phyloP scores from a whole-genome alignment of 2,113 vertebrate species.

The Prochilodus magdalenae region DNA sequence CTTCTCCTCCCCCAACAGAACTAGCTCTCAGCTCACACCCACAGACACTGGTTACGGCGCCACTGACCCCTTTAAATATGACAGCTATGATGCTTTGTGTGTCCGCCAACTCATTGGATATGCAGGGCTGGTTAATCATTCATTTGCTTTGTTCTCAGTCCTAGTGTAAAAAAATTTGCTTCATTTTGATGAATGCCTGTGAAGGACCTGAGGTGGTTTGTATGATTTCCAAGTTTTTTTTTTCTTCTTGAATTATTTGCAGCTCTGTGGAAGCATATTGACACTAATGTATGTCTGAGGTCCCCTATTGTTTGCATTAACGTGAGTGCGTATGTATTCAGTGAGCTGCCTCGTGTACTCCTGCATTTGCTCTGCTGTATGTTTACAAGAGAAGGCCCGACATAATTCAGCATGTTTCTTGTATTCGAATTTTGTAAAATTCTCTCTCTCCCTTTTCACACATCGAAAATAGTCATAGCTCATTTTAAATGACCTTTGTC shows the following conservation, averaged over 20 bases:
- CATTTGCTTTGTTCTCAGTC: constrained; percentile 41
- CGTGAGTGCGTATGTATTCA: constrained; percentile 17
- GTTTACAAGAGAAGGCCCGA: constrained; percentile 33
- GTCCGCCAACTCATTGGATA: constrained; percentile 50
- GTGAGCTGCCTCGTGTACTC: not conserved
- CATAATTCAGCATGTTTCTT: not conserved
- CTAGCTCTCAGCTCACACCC: constrained; percentile 82
- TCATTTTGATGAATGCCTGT: constrained; percentile 28
- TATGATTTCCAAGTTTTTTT: constrained; percentile 13
- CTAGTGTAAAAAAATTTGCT: constrained; percentile 31
- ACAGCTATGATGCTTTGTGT: constrained; percentile 38
- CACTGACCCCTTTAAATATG: constrained; percentile 69
- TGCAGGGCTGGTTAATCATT: constrained; percentile 46
- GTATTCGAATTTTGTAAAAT: too few species aligned
- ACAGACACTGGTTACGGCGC: constrained; percentile 64
- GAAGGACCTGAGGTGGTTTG: constrained; percentile 29
- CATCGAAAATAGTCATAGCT: too few species aligned
- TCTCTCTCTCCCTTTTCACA: too few species aligned
- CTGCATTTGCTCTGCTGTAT: constrained; percentile 13
- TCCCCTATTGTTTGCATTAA: constrained; percentile 38
- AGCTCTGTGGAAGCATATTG: constrained; percentile 37
- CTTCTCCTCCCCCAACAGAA: constrained; percentile 72
- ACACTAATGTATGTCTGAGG: constrained; percentile 39
- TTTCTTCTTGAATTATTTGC: constrained; percentile 23
- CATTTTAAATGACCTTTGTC: too few species aligned